Base-by-base conservation (phyloP, 1,140 invertebrate genomes). In the Diuraphis noxia region DNA sequence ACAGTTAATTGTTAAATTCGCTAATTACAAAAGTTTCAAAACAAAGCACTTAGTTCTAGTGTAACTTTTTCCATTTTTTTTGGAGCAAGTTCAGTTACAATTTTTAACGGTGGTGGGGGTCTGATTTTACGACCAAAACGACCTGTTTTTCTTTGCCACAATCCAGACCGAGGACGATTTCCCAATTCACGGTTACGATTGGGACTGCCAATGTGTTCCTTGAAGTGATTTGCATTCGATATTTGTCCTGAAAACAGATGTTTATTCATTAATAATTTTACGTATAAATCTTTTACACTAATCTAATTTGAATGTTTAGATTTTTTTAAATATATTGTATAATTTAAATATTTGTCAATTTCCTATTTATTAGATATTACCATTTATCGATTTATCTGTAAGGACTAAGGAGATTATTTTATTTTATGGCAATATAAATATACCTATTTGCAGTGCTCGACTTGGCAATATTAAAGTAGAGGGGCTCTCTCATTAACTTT, bases 141-240 rank as follows among this genome's bases (percentile, higher is more conserved):
- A 21, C 98, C 98, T 92, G 95, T 95, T 94, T 99, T 99, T 21
- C 97, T 95, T 91, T 99, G 97, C 97, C 97, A 99, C 38, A 97
- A 94, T n/a, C 99, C 99, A 52, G 97, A 98, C 36, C 97, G 95
- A 5, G 98, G 98, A 46, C 98, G 95, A 93, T 97, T 97, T 10
- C 98, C 98, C 21, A 98, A 94, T 95, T 97, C 96, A 41, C 98
- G 94, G 93, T 96, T 96, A 77, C 95, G 95, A 92, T 98, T 96
- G 0, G 97, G 96, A 92, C 97, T 98, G 10, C 98, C 98, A 92
- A 98, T 96, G 2, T 96, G 97, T 23, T 96, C 97, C 36, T 94
- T 94, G 1, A 94, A 94, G 93, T 98, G 97, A 9, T 96, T 94
- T 5, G 96, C 93, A 93, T 99, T 99, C 2, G 98, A 98, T 1